Conservation (phyloP, 2,113 vertebrate species). For the Dasyornis broadbenti region DNA sequence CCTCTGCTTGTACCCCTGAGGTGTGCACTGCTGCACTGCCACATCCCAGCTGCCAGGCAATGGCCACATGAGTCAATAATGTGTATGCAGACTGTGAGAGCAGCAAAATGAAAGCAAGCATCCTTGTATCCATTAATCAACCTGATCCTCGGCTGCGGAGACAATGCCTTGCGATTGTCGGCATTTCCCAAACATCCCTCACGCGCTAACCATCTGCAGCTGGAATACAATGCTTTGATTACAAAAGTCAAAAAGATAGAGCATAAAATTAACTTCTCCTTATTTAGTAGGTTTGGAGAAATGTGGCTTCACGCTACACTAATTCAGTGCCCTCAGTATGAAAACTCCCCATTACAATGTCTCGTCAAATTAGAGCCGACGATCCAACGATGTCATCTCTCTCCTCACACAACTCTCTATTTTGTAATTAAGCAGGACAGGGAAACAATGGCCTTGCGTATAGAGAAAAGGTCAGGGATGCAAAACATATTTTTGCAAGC, state of each 20-base stretch:
- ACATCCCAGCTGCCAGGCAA: neutral
- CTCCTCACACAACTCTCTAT: conserved; percentile 12
- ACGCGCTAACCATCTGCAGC: conserved; percentile 55
- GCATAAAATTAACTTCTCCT: conserved; percentile 73
- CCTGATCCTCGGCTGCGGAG: neutral
- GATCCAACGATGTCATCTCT: conserved; percentile 31
- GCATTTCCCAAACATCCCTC: conserved; percentile 43
- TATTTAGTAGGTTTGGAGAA: conserved; percentile 60
- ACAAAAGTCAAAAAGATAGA: conserved; percentile 69
- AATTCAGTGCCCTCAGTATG: conserved; percentile 60
- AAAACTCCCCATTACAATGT: conserved; percentile 58
- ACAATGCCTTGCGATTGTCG: conserved; percentile 13
- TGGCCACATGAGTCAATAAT: neutral
- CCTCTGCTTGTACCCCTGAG: neutral
- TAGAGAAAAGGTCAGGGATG: conserved; percentile 55
- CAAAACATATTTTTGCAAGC: conserved; percentile 38
- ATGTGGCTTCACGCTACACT: conserved; percentile 48
- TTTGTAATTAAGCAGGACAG: conserved; percentile 55
- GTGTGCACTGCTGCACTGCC: neutral
- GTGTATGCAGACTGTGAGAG: neutral
- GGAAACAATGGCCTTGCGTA: conserved; percentile 51
- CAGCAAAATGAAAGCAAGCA: neutral
- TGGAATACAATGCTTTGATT: conserved; percentile 62
- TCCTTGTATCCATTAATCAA: conserved; percentile 32
- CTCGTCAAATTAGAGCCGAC: conserved; percentile 57